phyloP scores from a whole-genome alignment of 2,797 vertebrate genomes.

The Hipposideros larvatus region DNA sequence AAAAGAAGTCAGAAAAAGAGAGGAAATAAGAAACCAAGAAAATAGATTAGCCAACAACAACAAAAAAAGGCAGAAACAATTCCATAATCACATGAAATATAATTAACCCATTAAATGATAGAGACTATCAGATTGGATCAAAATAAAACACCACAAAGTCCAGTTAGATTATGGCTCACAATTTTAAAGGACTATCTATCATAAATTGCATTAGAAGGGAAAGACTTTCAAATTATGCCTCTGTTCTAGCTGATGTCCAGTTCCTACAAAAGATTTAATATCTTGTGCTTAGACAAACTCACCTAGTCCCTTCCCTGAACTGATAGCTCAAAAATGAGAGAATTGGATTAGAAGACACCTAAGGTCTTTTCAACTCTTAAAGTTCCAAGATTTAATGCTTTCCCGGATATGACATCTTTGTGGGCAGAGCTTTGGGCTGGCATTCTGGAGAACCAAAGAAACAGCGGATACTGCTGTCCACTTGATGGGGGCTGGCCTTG shows the following conservation, averaged over 20 bases:
- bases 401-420: background rate
- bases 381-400: background rate
- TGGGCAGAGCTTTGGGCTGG: background rate
- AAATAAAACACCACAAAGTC: background rate
- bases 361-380: background rate
- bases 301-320: background rate
- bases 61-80: background rate
- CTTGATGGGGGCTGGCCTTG: background rate
- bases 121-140: background rate
- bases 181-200: background rate
- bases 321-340: background rate
- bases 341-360: background rate
- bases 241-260: background rate
- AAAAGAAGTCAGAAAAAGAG: background rate
- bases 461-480: background rate
- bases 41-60: background rate
- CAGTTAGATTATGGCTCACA: background rate
- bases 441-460: background rate
- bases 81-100: background rate
- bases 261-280: background rate
- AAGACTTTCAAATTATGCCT: background rate
- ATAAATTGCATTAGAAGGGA: background rate
- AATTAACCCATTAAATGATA: background rate
- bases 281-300: background rate
- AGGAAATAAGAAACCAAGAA: background rate